These are phyloP conservation scores for Empidonax alnorum DNA, from an alignment of 2,113 vertebrate genomes.

Conservation along the genomic window DNA sequence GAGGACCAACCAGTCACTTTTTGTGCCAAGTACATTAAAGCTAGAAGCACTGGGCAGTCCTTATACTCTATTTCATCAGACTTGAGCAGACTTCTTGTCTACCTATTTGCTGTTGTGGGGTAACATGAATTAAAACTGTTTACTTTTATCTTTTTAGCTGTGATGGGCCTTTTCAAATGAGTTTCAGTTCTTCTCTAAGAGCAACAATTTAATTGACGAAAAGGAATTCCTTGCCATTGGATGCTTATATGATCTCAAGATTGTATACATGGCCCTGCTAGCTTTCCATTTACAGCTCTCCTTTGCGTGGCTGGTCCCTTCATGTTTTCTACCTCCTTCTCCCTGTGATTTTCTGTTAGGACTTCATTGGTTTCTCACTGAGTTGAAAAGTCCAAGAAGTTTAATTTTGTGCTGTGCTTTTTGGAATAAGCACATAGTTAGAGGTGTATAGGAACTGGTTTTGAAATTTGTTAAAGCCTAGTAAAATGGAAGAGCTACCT, in stretches of 20 bases:
- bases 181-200: conserved; percentile 3
- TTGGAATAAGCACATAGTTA: not conserved
- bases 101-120: not conserved
- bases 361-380: not conserved
- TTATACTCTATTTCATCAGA: not conserved
- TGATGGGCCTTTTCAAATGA: not conserved
- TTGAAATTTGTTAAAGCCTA: not conserved
- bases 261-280: not conserved
- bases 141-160: not conserved
- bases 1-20: not conserved
- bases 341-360: not conserved
- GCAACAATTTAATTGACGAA: not conserved
- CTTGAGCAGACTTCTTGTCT: not conserved
- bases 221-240: conserved; percentile 4
- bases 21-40: not conserved
- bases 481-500: not conserved
- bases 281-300: not conserved
- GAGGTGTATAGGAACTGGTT: not conserved
- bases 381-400: not conserved
- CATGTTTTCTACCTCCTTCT: not conserved
- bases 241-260: not conserved
- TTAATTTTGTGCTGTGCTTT: not conserved
- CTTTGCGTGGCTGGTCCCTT: not conserved
- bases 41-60: not conserved
- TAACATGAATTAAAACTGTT: not conserved